These are phyloP conservation scores for Psammodynastes pulverulentus DNA, from an alignment of 2,113 vertebrate species.

Conservation along the genomic window DNA sequence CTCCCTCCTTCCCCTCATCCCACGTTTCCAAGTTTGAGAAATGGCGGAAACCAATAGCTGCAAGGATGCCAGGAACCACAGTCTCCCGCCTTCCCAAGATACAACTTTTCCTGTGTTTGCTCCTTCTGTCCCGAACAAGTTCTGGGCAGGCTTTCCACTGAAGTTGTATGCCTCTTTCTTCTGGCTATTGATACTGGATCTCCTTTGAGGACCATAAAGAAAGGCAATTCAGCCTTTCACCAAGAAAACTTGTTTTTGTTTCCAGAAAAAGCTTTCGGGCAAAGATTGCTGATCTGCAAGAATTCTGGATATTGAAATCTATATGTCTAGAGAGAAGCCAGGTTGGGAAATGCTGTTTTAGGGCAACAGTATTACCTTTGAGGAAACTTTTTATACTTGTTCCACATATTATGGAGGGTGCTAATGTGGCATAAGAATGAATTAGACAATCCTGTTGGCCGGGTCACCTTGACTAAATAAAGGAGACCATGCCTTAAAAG, in stretches of 20 bases:
- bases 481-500: too few relatives aligned
- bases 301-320: background rate
- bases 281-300: background rate
- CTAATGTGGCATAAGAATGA: background rate
- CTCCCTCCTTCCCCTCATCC: background rate
- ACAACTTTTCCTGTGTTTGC: background rate
- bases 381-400: background rate
- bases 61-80: conserved; percentile 63
- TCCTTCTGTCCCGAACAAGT: conserved; percentile 15
- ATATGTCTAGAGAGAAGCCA: background rate
- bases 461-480: too few relatives aligned
- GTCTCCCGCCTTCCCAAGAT: conserved; percentile 53
- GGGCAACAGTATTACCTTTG: background rate
- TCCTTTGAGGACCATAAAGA: conserved; percentile 44
- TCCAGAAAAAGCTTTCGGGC: conserved; percentile 12
- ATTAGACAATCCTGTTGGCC: background rate
- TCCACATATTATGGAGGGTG: background rate
- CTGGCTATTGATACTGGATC: conserved; percentile 61
- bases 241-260: conserved; percentile 39
- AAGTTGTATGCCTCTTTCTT: conserved; percentile 57
- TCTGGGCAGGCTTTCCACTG: conserved; percentile 44
- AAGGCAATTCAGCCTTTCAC: conserved; percentile 42
- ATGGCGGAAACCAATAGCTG: conserved; percentile 52
- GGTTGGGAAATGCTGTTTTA: background rate
- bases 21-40: conserved; percentile 23